Conservation (phyloP, 2,888 invertebrate species). For the Synergus gifuensis region DNA sequence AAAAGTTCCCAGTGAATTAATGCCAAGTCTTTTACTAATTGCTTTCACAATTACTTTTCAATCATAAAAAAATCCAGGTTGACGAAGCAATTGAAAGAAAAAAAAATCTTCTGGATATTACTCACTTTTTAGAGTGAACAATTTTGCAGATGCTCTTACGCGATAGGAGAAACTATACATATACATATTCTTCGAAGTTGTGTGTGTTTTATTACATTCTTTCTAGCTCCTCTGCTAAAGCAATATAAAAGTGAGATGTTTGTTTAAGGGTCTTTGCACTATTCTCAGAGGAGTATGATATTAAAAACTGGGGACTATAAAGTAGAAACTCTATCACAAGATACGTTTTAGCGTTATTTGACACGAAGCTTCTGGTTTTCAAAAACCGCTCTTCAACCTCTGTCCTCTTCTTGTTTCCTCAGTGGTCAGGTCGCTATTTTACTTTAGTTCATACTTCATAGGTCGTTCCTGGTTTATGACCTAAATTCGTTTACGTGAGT, state of each 20-base stretch:
- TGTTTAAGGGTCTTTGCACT: background rate
- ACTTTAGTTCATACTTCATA: background rate
- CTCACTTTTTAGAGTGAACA: background rate
- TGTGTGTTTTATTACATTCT: constrained; percentile 3
- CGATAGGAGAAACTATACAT: background rate
- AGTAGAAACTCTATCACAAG: background rate
- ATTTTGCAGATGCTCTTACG: background rate
- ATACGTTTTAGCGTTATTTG: background rate
- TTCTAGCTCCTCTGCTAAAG: background rate
- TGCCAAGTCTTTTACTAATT: background rate
- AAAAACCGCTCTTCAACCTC: constrained; percentile 6
- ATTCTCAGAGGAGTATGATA: background rate
- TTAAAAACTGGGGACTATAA: constrained; percentile 3
- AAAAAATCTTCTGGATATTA: background rate
- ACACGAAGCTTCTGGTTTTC: background rate
- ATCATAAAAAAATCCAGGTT: background rate
- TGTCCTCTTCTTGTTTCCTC: background rate
- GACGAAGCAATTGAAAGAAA: background rate
- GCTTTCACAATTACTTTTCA: background rate
- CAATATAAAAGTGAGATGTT: constrained; percentile 20
- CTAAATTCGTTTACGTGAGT: background rate
- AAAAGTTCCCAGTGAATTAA: background rate
- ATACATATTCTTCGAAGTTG: background rate
- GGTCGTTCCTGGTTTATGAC: background rate
- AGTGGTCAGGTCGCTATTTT: constrained; percentile 8